phyloP scores from a whole-genome alignment of 2,888 invertebrate species.

The Ecdyonurus torrentis region DNA sequence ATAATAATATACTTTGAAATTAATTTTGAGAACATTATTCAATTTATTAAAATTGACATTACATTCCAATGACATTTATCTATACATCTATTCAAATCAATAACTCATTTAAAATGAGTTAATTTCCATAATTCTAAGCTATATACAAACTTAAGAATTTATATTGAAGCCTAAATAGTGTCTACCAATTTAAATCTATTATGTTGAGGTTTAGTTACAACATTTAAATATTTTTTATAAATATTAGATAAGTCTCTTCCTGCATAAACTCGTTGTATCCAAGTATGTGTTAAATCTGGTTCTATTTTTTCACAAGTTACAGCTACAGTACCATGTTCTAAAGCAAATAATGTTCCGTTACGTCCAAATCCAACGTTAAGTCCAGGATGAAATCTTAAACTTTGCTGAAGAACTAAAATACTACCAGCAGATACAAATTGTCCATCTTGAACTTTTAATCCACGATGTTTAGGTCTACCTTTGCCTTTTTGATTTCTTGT shows the following conservation, averaged over 20 bases:
- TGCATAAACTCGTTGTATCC: constrained; percentile 48
- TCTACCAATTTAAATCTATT: constrained; percentile 60
- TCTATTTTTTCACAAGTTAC: constrained; percentile 69
- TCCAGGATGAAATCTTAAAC: constrained; percentile 60
- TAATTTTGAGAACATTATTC: too few species aligned
- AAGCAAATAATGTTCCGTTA: constrained; percentile 64
- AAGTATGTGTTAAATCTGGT: constrained; percentile 58
- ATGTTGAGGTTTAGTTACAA: constrained; percentile 62
- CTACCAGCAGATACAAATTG: constrained; percentile 43
- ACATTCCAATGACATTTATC: too few species aligned
- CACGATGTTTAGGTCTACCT: constrained; percentile 55
- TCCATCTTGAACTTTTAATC: constrained; percentile 61
- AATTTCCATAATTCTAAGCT: too few species aligned
- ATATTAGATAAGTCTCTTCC: constrained; percentile 46
- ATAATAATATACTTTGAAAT: too few species aligned
- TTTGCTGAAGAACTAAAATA: constrained; percentile 50
- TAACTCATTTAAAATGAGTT: too few species aligned
- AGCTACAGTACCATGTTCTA: constrained; percentile 59
- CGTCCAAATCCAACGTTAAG: constrained; percentile 65
- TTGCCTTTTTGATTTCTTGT: constrained; percentile 49
- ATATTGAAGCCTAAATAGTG: constrained; percentile 33
- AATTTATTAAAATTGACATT: too few species aligned
- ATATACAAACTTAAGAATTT: too few species aligned
- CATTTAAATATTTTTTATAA: constrained; percentile 71
- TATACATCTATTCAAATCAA: too few species aligned